Conservation (phyloP, 2,797 vertebrate species). For the Pipistrellus kuhlii region DNA sequence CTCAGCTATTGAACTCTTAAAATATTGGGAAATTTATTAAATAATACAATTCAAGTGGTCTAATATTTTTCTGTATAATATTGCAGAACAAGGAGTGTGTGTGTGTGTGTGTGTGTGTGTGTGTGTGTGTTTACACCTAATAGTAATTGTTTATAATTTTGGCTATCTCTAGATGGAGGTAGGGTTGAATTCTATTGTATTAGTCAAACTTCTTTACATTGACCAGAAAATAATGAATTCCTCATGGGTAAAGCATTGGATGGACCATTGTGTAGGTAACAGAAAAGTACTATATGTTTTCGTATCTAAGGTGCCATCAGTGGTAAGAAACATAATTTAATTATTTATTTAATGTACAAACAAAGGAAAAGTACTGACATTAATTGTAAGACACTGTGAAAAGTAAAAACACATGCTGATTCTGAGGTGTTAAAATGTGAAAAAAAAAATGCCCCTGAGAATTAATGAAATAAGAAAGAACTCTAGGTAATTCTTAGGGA, state of each 20-base stretch:
- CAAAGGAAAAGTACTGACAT: not conserved
- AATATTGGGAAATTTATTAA: not conserved
- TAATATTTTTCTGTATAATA: not conserved
- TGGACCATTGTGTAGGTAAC: not conserved
- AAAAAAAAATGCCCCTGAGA: not conserved
- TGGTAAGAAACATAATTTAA: not conserved
- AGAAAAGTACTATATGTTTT: not conserved
- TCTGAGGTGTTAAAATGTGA: not conserved
- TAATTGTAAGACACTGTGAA: not conserved
- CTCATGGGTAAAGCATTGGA: not conserved
- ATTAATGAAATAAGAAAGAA: not conserved
- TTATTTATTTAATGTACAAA: not conserved
- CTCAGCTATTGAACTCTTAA: not conserved
- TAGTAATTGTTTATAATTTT: conserved; percentile 3
- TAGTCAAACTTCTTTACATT: conserved; percentile 14
- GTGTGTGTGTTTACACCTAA: not conserved
- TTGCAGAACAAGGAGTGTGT: not conserved
- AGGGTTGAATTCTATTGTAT: not conserved
- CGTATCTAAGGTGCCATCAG: not conserved
- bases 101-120: no score
- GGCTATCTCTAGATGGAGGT: not conserved
- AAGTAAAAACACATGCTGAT: not conserved
- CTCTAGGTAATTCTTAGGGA: not conserved
- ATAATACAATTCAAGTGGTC: conserved; percentile 3
- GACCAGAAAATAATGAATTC: not conserved